Evolutionary conservation across 2,888 invertebrate species (phyloP).

Genomic region (Melanostoma scalare): DNA sequence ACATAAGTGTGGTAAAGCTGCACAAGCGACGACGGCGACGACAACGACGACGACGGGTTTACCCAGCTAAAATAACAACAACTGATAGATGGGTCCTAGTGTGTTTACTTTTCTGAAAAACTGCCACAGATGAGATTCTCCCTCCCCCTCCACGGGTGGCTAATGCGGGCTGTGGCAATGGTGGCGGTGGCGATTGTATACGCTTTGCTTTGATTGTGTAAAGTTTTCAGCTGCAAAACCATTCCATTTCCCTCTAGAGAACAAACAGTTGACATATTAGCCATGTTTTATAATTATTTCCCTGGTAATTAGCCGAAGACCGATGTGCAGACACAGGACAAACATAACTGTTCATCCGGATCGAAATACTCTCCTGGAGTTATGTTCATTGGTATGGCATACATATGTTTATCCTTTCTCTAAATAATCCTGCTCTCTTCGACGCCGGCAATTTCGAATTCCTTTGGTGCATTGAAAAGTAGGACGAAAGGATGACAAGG

Average conservation of each 20-base stretch:
- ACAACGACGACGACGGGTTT: constrained; percentile 4
- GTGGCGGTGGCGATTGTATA: no score
- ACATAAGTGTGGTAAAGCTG: neutral
- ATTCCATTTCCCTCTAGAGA: constrained; percentile 8
- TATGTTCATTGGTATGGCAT: neutral
- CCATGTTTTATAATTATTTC: constrained; percentile 68
- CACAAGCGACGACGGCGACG: neutral
- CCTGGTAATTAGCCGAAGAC: constrained; percentile 62
- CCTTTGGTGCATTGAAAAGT: constrained; percentile 64
- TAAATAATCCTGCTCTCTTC: constrained; percentile 2
- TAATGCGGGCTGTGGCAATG: no score
- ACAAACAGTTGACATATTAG: constrained; percentile 61
- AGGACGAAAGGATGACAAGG: constrained; percentile 60
- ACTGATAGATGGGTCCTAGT: neutral
- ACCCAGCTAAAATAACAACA: constrained; percentile 3
- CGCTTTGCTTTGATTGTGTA: constrained; percentile 13
- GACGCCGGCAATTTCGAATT: constrained; percentile 53
- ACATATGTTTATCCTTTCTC: neutral
- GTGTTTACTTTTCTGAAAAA: constrained; percentile 10
- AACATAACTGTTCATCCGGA: constrained; percentile 36
- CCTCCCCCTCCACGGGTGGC: constrained; percentile 1
- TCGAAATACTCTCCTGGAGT: constrained; percentile 13
- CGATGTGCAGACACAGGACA: constrained; percentile 58
- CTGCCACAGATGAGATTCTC: neutral
- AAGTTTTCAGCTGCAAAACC: constrained; percentile 4